Evolutionary conservation across 2,113 vertebrate genomes (phyloP), one percentile per base, ranked within the genome.

Genomic region (Hippocampus comes): DNA sequence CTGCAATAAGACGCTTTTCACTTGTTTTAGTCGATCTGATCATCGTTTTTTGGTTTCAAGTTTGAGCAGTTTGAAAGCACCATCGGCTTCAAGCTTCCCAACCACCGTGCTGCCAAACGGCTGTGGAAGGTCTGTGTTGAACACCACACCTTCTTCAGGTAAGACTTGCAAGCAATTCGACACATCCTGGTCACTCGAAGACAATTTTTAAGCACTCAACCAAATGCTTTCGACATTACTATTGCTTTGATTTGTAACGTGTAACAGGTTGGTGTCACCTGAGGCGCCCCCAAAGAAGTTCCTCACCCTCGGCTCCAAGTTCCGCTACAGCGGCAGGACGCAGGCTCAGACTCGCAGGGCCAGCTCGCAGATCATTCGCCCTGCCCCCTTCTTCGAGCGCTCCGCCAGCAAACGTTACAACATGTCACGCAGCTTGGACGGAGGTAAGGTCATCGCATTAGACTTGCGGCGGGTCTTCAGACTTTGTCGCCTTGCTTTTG

Each of bases 71-170:
- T 98, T 91, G 97, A 99, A 91, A 99, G 96, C 90, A 99, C 95
- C 23, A 99, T 99, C 79, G 97, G 97, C 41, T 99, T 99, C 93
- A 98, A 99, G 78, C 91, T 99, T 69, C 97, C 96, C 75, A 99
- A 98, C 86, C 97, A 99, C 67, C 94, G 95, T 66, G 96, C 97
- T 68, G 95, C 97, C 76, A 99, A 99, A 86, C 92, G 97, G 81
- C 92, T 99, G 21, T 99, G 97, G 97, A 99, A 99, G 89, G 96
- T 98, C 18, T 99, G 97, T 63, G 97, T 99, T 61, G 97, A 99
- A 49, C 97, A 99, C 73, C 97, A 99, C 61, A 98, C 97, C 1
- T 99, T 99, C 92, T 99, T 99, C 94, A 96, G 97, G 97, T 98
- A 81, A 63, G 90, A 74, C 61, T 46, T 49, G n/a, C 5, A 1